phyloP scores from a whole-genome alignment of 1,140 invertebrate genomes.

The Teleogryllus occipitalis region DNA sequence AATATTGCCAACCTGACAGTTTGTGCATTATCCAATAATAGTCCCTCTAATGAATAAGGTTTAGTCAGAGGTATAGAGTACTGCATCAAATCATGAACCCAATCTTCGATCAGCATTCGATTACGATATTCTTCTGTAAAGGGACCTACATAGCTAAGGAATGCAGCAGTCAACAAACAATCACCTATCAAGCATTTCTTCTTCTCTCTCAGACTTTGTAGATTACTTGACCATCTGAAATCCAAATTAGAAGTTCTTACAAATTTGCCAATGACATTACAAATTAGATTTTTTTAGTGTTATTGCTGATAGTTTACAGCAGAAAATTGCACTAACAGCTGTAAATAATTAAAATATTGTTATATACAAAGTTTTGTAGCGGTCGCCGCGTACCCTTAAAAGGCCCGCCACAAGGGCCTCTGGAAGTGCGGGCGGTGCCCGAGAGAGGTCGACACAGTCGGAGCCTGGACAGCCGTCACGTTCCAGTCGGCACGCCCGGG shows the following conservation, averaged over 20 bases:
- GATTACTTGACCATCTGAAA: constrained; percentile 58
- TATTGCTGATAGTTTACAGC: too few species aligned
- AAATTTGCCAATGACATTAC: too few species aligned
- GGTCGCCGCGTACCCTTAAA: too few species aligned
- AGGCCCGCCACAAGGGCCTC: too few species aligned
- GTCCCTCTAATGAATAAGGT: constrained; percentile 57
- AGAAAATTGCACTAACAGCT: too few species aligned
- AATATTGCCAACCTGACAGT: constrained; percentile 51
- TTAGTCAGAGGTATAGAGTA: constrained; percentile 61
- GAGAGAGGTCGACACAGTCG: too few species aligned
- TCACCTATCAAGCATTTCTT: constrained; percentile 67
- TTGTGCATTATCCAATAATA: constrained; percentile 75
- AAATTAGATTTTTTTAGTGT: too few species aligned
- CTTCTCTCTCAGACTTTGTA: constrained; percentile 57
- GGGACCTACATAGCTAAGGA: constrained; percentile 75
- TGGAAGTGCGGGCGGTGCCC: too few species aligned
- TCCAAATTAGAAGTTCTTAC: neutral
- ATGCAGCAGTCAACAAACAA: constrained; percentile 71
- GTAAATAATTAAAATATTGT: too few species aligned
- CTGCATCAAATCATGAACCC: constrained; percentile 57
- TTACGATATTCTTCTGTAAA: constrained; percentile 79
- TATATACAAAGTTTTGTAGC: too few species aligned
- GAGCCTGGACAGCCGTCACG: too few species aligned
- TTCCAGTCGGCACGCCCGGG: too few species aligned
- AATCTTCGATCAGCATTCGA: constrained; percentile 72